These are phyloP conservation scores for Diabrotica virgifera DNA, from an alignment of 1,140 invertebrate species.

Conservation along the genomic window DNA sequence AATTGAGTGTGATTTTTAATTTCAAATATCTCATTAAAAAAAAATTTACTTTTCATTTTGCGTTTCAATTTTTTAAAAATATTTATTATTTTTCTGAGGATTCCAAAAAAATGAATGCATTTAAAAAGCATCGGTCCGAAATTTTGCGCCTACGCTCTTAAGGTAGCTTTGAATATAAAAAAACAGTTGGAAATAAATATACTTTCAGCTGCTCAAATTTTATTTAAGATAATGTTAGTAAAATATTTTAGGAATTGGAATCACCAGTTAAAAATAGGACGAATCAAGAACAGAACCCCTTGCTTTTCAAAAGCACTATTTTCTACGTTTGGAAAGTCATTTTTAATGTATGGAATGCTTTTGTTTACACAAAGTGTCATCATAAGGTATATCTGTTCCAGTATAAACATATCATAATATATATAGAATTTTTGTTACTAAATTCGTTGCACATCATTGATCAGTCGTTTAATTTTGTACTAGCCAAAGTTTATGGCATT, in stretches of 20 bases:
- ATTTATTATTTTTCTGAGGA: too few species aligned
- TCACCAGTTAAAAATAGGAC: not conserved
- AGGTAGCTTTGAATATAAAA: too few species aligned
- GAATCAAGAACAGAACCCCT: not conserved
- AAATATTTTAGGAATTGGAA: slow-evolving; percentile 7
- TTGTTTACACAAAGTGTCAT: not conserved
- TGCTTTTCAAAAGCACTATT: not conserved
- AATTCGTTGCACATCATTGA: not conserved
- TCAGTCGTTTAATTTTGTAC: not conserved
- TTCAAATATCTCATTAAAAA: too few species aligned
- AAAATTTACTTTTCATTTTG: too few species aligned
- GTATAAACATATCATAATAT: not conserved
- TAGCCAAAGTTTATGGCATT: not conserved
- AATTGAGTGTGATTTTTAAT: too few species aligned
- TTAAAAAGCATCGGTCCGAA: too few species aligned
- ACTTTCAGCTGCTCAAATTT: not conserved
- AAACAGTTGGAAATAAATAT: not conserved
- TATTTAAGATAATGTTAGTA: too few species aligned
- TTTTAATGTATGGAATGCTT: slow-evolving; percentile 6
- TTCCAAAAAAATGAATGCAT: too few species aligned
- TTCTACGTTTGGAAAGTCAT: not conserved
- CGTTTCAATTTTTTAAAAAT: too few species aligned
- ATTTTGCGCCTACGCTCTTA: too few species aligned
- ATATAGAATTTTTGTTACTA: not conserved
- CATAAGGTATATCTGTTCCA: not conserved